Percentiles rank a stretch among this genome's conserved stretches.
Evolutionary conservation across 2,797 vertebrate species (phyloP).

Genomic region (Pseudopleuronectes americanus): DNA sequence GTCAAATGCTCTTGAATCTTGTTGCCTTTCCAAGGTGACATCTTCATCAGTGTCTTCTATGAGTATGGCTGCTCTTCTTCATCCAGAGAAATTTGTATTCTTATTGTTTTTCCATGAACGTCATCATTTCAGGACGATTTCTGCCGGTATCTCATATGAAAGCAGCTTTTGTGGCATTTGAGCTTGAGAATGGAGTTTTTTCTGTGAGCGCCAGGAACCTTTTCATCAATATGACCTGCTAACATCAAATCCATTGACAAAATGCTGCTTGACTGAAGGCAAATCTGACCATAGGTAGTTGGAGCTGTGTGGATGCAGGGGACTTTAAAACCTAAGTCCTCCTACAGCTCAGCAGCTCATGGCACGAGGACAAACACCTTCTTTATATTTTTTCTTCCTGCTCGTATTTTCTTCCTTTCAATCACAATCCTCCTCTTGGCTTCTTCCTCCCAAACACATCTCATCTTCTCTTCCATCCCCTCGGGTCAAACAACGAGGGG

Average conservation of each 20-base stretch:
- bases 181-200: too few relatives aligned
- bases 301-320: neutral
- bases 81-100: neutral
- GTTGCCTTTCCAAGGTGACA: too few relatives aligned
- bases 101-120: too few relatives aligned
- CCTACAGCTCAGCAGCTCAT: neutral
- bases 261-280: neutral
- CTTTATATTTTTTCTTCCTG: conserved; percentile 14
- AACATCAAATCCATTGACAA: neutral
- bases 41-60: too few relatives aligned
- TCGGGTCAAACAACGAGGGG: conserved; percentile 48
- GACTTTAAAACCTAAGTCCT: conserved; percentile 2
- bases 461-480: conserved; percentile 35
- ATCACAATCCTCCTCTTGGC: conserved; percentile 1
- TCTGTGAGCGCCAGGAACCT: neutral
- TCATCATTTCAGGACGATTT: too few relatives aligned
- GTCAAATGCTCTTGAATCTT: too few relatives aligned
- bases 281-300: neutral
- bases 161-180: too few relatives aligned
- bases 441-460: conserved; percentile 30
- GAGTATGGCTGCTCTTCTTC: neutral
- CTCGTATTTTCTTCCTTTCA: conserved; percentile 34
- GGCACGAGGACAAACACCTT: conserved; percentile 5
- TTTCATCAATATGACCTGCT: neutral
- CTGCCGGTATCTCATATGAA: too few relatives aligned